Conservation (phyloP, 92 coral and sea anemone genomes). For the Palythoa heliodiscus region DNA sequence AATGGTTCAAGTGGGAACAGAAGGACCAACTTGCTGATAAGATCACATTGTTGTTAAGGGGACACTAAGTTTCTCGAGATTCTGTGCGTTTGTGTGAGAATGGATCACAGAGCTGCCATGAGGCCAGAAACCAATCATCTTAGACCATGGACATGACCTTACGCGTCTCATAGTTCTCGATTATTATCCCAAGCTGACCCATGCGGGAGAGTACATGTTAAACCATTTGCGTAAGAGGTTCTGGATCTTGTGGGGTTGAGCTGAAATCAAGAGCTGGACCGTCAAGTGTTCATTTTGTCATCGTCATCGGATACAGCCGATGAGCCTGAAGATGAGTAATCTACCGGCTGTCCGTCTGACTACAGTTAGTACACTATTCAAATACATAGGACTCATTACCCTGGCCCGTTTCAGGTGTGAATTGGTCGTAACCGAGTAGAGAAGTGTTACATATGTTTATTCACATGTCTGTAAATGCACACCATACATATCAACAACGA, state of each 20-base stretch:
- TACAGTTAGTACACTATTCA: slow-evolving; percentile 46
- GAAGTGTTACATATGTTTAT: too few species aligned
- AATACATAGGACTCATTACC: slow-evolving; percentile 52
- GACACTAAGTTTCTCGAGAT: background rate
- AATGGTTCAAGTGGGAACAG: slow-evolving; percentile 20
- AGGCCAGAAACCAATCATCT: too few species aligned
- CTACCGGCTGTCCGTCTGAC: slow-evolving; percentile 51
- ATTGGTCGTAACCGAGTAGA: slow-evolving; percentile 42
- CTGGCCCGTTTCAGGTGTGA: slow-evolving; percentile 12
- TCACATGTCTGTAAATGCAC: too few species aligned
- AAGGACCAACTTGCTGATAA: background rate
- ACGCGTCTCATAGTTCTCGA: background rate
- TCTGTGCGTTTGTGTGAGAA: background rate
- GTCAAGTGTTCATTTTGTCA: slow-evolving; percentile 41
- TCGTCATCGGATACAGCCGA: background rate
- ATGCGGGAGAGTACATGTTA: slow-evolving; percentile 48
- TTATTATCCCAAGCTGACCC: slow-evolving; percentile 38
- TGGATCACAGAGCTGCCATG: slow-evolving; percentile 3
- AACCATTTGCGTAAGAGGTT: too few species aligned
- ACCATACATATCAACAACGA: too few species aligned
- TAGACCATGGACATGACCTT: background rate
- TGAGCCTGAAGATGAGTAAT: background rate
- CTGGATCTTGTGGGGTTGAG: too few species aligned
- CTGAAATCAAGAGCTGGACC: slow-evolving; percentile 26
- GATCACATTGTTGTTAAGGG: background rate